Evolutionary conservation across 2,113 vertebrate species (phyloP).

Genomic region (Istiophorus platypterus): DNA sequence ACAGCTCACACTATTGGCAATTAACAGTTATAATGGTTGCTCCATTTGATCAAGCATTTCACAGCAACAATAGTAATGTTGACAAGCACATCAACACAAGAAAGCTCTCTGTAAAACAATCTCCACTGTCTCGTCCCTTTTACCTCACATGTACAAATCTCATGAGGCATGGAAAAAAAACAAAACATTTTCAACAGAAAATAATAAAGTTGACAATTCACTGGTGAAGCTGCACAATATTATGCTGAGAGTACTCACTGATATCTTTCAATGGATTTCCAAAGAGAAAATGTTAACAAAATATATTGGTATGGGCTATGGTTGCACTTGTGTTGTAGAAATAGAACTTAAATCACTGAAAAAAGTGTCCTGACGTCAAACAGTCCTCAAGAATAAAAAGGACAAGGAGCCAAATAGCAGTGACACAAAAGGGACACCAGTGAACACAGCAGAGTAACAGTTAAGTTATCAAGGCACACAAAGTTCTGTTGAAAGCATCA

Average conservation of each 20-base stretch:
- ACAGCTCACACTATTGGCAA: conserved; percentile 81
- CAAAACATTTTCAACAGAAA: conserved; percentile 65
- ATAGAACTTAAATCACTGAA: conserved; percentile 24
- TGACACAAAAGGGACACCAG: conserved; percentile 70
- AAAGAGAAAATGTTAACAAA: conserved; percentile 48
- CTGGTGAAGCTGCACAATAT: conserved; percentile 86
- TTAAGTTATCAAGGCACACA: conserved; percentile 84
- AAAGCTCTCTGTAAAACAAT: conserved; percentile 84
- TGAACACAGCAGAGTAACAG: conserved; percentile 75
- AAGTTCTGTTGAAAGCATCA: conserved; percentile 82
- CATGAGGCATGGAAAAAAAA: conserved; percentile 79
- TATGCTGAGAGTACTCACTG: conserved; percentile 77
- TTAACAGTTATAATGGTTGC: conserved; percentile 75
- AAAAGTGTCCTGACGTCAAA: conserved; percentile 52
- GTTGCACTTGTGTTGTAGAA: conserved; percentile 45
- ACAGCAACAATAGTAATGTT: conserved; percentile 81
- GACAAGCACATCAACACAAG: conserved; percentile 78
- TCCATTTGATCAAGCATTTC: conserved; percentile 79
- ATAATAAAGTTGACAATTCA: conserved; percentile 77
- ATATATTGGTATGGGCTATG: conserved; percentile 48
- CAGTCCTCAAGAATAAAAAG: conserved; percentile 50
- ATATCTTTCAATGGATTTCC: conserved; percentile 57
- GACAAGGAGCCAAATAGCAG: conserved; percentile 41
- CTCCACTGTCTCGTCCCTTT: conserved; percentile 86
- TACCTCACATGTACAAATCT: conserved; percentile 80